phyloP scores from a whole-genome alignment of 1,140 invertebrate species.

The Phocides pigmalion region DNA sequence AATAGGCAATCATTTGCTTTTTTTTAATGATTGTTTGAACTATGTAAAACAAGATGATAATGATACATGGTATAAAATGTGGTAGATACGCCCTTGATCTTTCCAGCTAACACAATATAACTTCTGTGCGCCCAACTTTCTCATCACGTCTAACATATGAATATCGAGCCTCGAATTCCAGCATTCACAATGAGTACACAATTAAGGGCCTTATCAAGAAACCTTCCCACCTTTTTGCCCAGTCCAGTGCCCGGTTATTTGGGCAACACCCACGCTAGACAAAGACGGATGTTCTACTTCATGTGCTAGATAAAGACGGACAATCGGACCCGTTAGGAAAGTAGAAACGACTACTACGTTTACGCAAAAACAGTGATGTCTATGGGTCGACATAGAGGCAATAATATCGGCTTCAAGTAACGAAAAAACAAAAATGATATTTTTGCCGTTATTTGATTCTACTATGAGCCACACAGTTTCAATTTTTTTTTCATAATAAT shows the following conservation, averaged over 20 bases:
- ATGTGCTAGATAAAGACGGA: slow-evolving; percentile 34
- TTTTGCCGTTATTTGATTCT: too few relatives aligned
- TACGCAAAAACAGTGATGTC: slow-evolving; percentile 54
- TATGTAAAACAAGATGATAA: too few relatives aligned
- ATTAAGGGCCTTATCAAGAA: slow-evolving; percentile 50
- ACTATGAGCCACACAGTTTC: too few relatives aligned
- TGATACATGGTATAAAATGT: too few relatives aligned
- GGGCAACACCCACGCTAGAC: slow-evolving; percentile 56
- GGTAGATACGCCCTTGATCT: too few relatives aligned
- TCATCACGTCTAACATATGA: slow-evolving; percentile 23
- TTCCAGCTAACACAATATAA: too few relatives aligned
- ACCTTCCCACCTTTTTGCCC: slow-evolving; percentile 53
- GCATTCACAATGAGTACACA: slow-evolving; percentile 49
- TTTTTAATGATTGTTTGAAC: too few relatives aligned
- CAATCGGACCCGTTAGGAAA: slow-evolving; percentile 55
- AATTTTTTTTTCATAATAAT: too few relatives aligned
- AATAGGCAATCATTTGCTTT: too few relatives aligned
- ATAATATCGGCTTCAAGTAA: too few relatives aligned
- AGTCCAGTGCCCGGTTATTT: slow-evolving; percentile 44
- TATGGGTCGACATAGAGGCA: slow-evolving; percentile 24
- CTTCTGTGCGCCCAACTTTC: neutral
- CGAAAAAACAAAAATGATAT: too few relatives aligned
- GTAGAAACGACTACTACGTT: slow-evolving; percentile 57
- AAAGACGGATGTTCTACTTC: slow-evolving; percentile 34
- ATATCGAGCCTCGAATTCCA: slow-evolving; percentile 25